phyloP scores from a whole-genome alignment of 2,888 invertebrate species.

The Sycophila texana region DNA sequence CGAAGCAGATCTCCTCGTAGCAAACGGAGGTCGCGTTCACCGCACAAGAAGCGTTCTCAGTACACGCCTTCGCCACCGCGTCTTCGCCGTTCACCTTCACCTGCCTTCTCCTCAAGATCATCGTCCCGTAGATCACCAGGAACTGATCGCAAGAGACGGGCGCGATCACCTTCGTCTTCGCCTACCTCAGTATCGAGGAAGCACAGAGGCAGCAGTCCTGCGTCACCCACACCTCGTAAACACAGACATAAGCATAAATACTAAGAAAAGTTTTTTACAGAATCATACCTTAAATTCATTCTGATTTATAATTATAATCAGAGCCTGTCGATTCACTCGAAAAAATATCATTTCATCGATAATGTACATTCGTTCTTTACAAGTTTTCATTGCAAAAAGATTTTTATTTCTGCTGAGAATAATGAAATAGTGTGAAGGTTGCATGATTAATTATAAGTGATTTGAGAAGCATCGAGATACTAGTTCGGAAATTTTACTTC shows the following conservation, averaged over 20 bases:
- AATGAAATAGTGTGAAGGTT: neutral
- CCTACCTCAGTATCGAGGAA: constrained; percentile 71
- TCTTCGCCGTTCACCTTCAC: constrained; percentile 72
- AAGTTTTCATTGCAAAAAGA: constrained; percentile 17
- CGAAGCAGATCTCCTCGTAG: constrained; percentile 73
- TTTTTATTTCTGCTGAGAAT: constrained; percentile 12
- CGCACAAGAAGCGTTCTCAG: constrained; percentile 63
- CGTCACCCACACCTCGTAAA: constrained; percentile 76
- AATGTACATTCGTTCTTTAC: constrained; percentile 9
- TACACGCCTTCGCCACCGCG: constrained; percentile 73
- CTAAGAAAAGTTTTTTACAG: constrained; percentile 62
- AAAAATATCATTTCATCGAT: neutral
- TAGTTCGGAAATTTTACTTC: neutral
- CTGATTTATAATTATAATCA: constrained; percentile 12
- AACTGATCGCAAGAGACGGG: constrained; percentile 69
- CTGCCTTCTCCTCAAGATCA: constrained; percentile 67
- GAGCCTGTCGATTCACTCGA: neutral
- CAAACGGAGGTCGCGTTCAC: constrained; percentile 76
- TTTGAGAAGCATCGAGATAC: constrained; percentile 6
- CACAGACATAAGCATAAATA: constrained; percentile 79
- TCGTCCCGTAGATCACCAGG: constrained; percentile 65
- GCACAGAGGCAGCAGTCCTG: constrained; percentile 70
- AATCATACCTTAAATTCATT: constrained; percentile 21
- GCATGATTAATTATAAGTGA: constrained; percentile 21
- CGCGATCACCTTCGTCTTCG: constrained; percentile 71